Percentiles rank a stretch among this genome's conserved stretches.
Conservation (phyloP, 2,888 invertebrate species). For the Dendrolimus pini region DNA sequence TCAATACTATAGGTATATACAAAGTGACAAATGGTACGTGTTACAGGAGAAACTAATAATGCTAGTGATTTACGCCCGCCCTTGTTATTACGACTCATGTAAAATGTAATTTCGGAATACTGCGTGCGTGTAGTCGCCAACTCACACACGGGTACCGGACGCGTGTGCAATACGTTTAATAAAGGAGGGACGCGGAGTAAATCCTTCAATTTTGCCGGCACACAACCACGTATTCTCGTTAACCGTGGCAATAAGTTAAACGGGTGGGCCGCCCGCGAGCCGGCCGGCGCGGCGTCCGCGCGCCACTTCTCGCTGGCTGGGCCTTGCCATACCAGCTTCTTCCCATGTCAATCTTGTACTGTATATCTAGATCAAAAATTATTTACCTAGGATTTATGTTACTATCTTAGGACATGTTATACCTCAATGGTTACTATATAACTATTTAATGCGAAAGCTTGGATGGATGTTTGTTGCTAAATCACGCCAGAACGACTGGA, state of each 20-base stretch:
- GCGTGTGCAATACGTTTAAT: slow-evolving; percentile 75
- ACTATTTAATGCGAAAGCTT: no score
- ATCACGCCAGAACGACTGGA: no score
- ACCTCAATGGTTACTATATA: no score
- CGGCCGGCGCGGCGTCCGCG: slow-evolving; percentile 25
- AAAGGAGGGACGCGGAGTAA: slow-evolving; percentile 76
- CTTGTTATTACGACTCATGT: slow-evolving; percentile 76
- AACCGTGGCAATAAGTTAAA: slow-evolving; percentile 76
- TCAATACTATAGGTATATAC: slow-evolving; percentile 24
- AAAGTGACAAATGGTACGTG: slow-evolving; percentile 63
- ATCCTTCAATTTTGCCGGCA: slow-evolving; percentile 76
- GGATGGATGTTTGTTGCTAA: no score
- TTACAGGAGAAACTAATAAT: slow-evolving; percentile 74
- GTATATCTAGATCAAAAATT: no score
- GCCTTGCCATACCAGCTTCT: slow-evolving; percentile 17
- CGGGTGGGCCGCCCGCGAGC: slow-evolving; percentile 46
- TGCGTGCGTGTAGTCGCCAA: slow-evolving; percentile 45
- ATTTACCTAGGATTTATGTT: no score
- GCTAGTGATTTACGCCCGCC: slow-evolving; percentile 73
- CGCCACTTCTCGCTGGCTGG: slow-evolving; percentile 20
- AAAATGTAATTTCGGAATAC: slow-evolving; percentile 75
- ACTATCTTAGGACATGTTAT: no score
- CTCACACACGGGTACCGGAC: slow-evolving; percentile 40
- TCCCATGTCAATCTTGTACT: neutral
- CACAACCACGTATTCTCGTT: slow-evolving; percentile 76